Conservation (phyloP, 2,113 vertebrate species). For the Heterocephalus glaber region DNA sequence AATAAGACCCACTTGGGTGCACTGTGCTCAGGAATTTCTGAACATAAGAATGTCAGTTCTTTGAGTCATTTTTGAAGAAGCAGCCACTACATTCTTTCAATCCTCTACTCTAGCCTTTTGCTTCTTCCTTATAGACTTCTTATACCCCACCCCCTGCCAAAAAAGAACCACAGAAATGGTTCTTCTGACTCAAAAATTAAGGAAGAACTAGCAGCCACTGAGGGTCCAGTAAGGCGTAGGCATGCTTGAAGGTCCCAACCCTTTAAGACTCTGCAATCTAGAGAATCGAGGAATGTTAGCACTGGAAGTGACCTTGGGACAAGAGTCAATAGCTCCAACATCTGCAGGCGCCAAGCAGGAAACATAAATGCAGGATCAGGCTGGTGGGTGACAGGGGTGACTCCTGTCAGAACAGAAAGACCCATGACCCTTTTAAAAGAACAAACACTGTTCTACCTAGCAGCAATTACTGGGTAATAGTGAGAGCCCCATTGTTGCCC, state of each 20-base stretch:
- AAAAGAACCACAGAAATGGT: not conserved
- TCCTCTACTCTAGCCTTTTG: not conserved
- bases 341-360: not conserved
- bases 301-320: not conserved
- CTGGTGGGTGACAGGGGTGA: not conserved
- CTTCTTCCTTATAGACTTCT: not conserved
- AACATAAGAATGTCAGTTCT: constrained; percentile 38
- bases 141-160: not conserved
- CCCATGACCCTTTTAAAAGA: not conserved
- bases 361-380: not conserved
- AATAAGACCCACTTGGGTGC: not conserved
- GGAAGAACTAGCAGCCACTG: not conserved
- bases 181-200: constrained; percentile 38
- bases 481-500: not conserved
- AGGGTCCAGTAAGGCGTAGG: not conserved
- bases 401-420: not conserved
- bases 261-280: not conserved
- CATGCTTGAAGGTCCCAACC: not conserved
- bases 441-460: not conserved
- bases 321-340: not conserved
- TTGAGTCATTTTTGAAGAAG: not conserved
- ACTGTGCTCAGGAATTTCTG: constrained; percentile 27
- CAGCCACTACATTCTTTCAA: not conserved
- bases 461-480: not conserved
- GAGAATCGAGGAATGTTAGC: not conserved